A percentile compares a stretch with the other conserved stretches of the same genome.
These are phyloP conservation scores for Pogonophryne albipinna DNA, from an alignment of 2,797 vertebrate genomes.

Conservation along the genomic window DNA sequence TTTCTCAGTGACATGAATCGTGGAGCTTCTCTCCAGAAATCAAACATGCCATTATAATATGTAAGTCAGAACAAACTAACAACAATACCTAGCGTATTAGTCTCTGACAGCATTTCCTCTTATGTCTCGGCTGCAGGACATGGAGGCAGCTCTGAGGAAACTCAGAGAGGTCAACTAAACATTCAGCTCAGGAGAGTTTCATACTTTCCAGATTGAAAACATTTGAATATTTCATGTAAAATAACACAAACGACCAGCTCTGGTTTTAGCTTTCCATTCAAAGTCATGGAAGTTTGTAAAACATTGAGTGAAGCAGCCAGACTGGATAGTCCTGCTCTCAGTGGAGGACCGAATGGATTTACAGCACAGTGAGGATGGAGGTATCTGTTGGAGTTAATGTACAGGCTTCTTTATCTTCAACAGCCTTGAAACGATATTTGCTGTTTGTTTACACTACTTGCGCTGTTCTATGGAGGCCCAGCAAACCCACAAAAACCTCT, in stretches of 20 bases:
- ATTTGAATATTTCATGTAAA: too few relatives aligned
- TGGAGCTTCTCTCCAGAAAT: too few relatives aligned
- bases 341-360: not conserved
- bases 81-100: not conserved
- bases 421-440: not conserved
- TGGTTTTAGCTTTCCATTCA: too few relatives aligned
- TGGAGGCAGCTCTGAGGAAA: conserved; percentile 78
- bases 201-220: too few relatives aligned
- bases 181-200: too few relatives aligned
- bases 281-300: too few relatives aligned
- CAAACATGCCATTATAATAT: too few relatives aligned
- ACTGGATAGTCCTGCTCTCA: not conserved
- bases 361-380: not conserved
- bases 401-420: not conserved
- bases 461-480: not conserved
- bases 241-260: too few relatives aligned
- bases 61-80: too few relatives aligned
- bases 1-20: too few relatives aligned
- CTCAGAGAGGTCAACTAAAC: conserved; percentile 74
- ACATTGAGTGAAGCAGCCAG: not conserved
- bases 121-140: conserved; percentile 71
- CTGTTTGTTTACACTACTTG: not conserved
- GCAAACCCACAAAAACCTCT: not conserved
- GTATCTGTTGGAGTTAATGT: not conserved
- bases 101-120: not conserved